Conservation (phyloP, 2,888 invertebrate species). For the Conchocele bisecta region DNA sequence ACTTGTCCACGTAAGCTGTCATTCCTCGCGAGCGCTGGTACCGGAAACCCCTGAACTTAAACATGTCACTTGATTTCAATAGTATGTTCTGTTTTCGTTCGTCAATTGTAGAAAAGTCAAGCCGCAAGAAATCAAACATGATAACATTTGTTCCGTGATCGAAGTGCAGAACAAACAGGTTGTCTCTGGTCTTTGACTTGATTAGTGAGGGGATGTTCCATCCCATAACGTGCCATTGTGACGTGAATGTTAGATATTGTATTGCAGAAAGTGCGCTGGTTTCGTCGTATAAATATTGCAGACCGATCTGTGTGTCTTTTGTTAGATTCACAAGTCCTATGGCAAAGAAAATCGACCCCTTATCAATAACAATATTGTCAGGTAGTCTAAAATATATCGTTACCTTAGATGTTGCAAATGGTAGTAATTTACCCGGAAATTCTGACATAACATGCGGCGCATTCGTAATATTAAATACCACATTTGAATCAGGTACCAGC, state of each 20-base stretch:
- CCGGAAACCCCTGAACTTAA: slow-evolving; percentile 38
- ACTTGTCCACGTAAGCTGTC: slow-evolving; percentile 16
- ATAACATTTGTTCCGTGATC: slow-evolving; percentile 44
- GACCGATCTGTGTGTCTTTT: slow-evolving; percentile 37
- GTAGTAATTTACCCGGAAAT: slow-evolving; percentile 48
- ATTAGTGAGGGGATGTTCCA: slow-evolving; percentile 45
- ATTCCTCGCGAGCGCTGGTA: slow-evolving; percentile 25
- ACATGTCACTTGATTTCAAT: slow-evolving; percentile 3
- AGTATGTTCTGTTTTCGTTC: slow-evolving; percentile 20
- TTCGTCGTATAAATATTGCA: slow-evolving; percentile 33
- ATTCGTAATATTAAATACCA: slow-evolving; percentile 33
- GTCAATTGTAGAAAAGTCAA: slow-evolving; percentile 32
- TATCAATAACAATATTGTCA: slow-evolving; percentile 11
- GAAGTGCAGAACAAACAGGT: slow-evolving; percentile 39
- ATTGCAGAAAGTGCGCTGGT: slow-evolving; percentile 19
- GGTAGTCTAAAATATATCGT: slow-evolving; percentile 40
- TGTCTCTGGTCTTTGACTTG: not conserved
- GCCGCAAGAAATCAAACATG: slow-evolving; percentile 53
- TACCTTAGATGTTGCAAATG: slow-evolving; percentile 45
- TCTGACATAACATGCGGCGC: not conserved
- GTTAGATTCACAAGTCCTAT: slow-evolving; percentile 49
- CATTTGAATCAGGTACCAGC: slow-evolving; percentile 24
- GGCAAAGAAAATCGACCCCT: slow-evolving; percentile 42
- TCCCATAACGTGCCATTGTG: slow-evolving; percentile 42
- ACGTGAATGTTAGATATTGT: slow-evolving; percentile 38